Evolutionary conservation across 2,113 vertebrate species (phyloP).

Genomic region (Peromyscus leucopus): DNA sequence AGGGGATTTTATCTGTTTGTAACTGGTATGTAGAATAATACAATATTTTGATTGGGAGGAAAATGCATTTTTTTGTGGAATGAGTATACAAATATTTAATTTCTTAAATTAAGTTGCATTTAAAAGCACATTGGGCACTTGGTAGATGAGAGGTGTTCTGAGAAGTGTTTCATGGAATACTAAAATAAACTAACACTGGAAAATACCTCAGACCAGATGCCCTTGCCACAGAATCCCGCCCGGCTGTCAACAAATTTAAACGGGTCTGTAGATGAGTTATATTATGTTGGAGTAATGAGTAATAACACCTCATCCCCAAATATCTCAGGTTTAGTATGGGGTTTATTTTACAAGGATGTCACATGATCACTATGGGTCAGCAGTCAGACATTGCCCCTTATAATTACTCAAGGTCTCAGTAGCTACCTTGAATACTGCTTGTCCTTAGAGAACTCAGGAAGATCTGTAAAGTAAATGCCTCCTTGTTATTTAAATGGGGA

Average conservation of each 20-base stretch:
- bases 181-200: background rate
- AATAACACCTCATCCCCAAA: background rate
- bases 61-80: background rate
- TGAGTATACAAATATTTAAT: background rate
- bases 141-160: background rate
- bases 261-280: background rate
- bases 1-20: background rate
- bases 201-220: background rate
- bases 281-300: background rate
- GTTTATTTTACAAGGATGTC: slow-evolving; percentile 12
- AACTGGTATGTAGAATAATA: background rate
- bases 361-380: background rate
- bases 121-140: background rate
- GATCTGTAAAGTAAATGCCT: background rate
- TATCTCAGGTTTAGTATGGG: background rate
- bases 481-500: background rate
- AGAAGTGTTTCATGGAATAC: background rate
- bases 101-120: background rate
- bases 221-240: background rate
- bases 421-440: background rate
- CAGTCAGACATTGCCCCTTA: background rate
- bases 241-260: background rate
- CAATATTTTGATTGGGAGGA: background rate
- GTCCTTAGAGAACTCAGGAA: background rate
- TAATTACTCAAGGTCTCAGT: background rate